Percentiles rank a stretch among this genome's conserved stretches.
phyloP scores from a whole-genome alignment of 1,140 invertebrate genomes.

The Hypsibius dujardini region DNA sequence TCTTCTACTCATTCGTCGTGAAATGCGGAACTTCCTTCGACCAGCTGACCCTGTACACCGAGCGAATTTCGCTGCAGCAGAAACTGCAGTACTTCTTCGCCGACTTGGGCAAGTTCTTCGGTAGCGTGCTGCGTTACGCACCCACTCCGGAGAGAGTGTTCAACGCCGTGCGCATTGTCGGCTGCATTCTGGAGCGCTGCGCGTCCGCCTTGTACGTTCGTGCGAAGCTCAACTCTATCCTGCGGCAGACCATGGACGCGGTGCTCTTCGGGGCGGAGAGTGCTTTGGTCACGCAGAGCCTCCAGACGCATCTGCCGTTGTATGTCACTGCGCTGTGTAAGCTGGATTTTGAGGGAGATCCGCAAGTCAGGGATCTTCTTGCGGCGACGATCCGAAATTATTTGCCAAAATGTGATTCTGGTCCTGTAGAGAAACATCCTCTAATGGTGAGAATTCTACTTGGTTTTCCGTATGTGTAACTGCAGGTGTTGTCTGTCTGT shows the following conservation, averaged over 20 bases:
- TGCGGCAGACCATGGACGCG: not conserved
- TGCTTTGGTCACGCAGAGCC: not conserved
- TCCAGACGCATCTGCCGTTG: not conserved
- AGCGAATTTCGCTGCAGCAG: not conserved
- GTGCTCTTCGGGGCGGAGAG: not conserved
- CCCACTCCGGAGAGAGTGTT: not conserved
- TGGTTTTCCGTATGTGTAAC: no score
- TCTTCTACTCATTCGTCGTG: not conserved
- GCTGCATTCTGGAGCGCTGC: not conserved
- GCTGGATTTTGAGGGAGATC: not conserved
- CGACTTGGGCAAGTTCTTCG: not conserved
- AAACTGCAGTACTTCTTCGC: not conserved
- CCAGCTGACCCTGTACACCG: not conserved
- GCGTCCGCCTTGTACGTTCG: not conserved
- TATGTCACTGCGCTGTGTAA: not conserved
- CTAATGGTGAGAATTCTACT: not conserved
- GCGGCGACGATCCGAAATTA: not conserved
- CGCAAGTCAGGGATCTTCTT: not conserved
- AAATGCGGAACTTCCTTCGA: not conserved
- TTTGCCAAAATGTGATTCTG: not conserved
- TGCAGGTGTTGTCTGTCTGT: no score
- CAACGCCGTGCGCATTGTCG: not conserved
- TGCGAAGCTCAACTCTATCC: not conserved
- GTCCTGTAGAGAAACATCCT: not conserved
- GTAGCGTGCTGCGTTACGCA: not conserved